Base-by-base conservation (phyloP, 2,797 vertebrate genomes). In the Leptatherina wallacei region DNA sequence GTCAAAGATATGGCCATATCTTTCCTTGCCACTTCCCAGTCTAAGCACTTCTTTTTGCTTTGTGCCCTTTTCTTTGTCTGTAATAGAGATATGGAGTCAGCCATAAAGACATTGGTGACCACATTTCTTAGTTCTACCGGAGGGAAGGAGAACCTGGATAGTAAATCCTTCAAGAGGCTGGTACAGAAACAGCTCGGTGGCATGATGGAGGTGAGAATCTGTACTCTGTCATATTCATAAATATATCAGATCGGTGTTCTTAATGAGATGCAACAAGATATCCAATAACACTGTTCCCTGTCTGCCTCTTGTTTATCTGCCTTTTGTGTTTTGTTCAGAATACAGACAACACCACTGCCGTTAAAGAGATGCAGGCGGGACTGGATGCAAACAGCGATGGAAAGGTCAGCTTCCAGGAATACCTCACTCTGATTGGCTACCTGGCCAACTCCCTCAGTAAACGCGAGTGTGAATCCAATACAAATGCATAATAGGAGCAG, bases 361-460 rank as follows among this genome's bases (percentile, higher is more conserved):
- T 94, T 29, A 91, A 90, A 51, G 88, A 93, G 16, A 93, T 95
- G 92, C 92, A 92, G 84, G 11, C 16, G 11, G 87, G 90, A 9
- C 73, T 95, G 87, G 93, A 94, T 32, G 88, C 71, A 1, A 91
- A 95, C 87, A 59, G 79, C 0, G 93, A 94, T 6, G 93, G 91
- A 56, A 94, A 94, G 65, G 91, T 95, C 89, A 85, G 83, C 90
- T 95, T 95, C 83, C 62, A 80, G 74, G 93, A 95, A 85, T 94
- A 93, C 81, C 66, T 95, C 82, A 72, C 18, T 54, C 83, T 95
- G 87, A 75, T 95, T 56, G 94, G 93, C 61, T 91, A 91, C 69
- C 0, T 94, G 81, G 94, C 93, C 60, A 90, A 51, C 20, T 33
- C 78, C 36, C 1, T 90, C 36, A 93, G 88, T 64, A 61, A 94